Evolutionary conservation across 2,797 vertebrate species (phyloP).

Genomic region (Leucoraja ocellata): DNA sequence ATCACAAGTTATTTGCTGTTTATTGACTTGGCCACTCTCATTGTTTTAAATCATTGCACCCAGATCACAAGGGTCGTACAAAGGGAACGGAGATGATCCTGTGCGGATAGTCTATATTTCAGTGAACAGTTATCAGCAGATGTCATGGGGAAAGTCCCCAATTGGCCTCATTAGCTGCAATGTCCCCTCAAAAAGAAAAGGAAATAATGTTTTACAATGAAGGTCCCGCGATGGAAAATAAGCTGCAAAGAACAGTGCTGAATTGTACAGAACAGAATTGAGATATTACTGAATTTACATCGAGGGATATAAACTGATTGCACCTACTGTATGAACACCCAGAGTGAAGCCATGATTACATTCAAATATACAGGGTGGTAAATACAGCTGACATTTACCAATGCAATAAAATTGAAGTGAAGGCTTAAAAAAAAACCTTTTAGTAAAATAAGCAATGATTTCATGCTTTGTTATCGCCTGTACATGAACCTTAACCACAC

Average conservation of each 20-base stretch:
- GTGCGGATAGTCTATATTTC: background rate
- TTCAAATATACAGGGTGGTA: background rate
- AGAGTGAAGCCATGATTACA: background rate
- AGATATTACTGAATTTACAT: background rate
- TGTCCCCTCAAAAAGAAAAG: background rate
- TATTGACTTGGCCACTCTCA: background rate
- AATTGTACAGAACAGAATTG: background rate
- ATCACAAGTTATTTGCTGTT: background rate
- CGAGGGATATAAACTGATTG: background rate
- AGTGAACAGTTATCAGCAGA: background rate
- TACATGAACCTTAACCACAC: background rate
- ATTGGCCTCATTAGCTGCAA: background rate
- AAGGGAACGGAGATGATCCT: background rate
- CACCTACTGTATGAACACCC: background rate
- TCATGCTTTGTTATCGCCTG: background rate
- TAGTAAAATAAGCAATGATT: background rate
- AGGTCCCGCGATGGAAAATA: background rate
- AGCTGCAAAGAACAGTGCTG: background rate
- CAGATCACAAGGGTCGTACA: background rate
- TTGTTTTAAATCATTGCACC: background rate
- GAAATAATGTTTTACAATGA: background rate
- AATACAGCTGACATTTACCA: background rate
- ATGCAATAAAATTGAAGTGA: background rate
- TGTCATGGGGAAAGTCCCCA: background rate
- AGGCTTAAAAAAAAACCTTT: background rate